Base-by-base conservation (phyloP, 2,113 vertebrate species). In the Paralichthys olivaceus region DNA sequence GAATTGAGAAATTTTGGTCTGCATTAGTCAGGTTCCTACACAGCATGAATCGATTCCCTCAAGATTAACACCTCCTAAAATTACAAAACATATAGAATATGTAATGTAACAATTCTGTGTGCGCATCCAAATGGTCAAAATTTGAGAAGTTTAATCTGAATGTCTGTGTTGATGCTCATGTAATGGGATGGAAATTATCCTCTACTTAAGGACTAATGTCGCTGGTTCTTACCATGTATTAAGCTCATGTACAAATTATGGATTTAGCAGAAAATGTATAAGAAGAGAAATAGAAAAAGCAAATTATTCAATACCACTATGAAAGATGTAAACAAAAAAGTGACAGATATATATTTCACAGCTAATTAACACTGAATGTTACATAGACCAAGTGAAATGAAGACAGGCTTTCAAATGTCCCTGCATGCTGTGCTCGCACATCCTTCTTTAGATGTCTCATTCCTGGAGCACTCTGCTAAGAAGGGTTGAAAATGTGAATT, bases 401-500 rank as follows among this genome's bases (percentile, higher is more conserved):
- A 54, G 13, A 11, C 65, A 83, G 65, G 43, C 29, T 68, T 75
- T 77, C 53, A 77, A 67, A 67, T 43, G 57, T 43, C 53, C 69
- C 66, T 62, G 63, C 64, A 20, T 23, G 60, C 17, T 0, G 26
- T 29, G 34, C 70, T 69, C 55, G 40, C 62, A 62, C 23, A 67
- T 63, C 72, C 64, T 65, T 54, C 69, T 79, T 85, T 43, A 64
- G 58, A 77, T 8, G 2, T 67, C 72, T 87, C 78, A 64, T 79
- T 90, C 75, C 79, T 67, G 68, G 76, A 89, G 79, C 84, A 80
- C 87, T 89, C 72, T 45, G 60, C 79, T 88, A 78, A 89, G 82
- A 85, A 77, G 78, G 80, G 82, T 65, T 84, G 80, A 85, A 84
- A 88, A 89, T 77, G 69, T 79, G 68, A 89, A 85, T 90, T 86